Percentiles rank a stretch among this genome's conserved stretches.
Evolutionary conservation across 1,140 invertebrate species (phyloP).

Genomic region (Globodera ellingtonae): DNA sequence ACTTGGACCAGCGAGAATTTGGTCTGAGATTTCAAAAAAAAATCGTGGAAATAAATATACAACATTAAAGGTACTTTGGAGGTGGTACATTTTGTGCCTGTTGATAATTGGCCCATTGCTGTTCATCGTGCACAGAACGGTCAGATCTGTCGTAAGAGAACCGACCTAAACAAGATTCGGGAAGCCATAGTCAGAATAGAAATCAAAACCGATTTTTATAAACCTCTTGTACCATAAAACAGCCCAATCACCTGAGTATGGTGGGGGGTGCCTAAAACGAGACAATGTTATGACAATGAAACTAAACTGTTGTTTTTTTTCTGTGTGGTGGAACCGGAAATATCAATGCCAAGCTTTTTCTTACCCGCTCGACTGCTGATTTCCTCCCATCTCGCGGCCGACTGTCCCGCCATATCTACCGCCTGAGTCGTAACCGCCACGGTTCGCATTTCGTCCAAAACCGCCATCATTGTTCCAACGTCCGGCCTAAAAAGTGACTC

Average conservation of each 20-base stretch:
- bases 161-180: constrained; percentile 33
- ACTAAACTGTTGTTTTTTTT: no score
- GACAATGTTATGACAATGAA: background rate
- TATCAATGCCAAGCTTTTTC: background rate
- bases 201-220: background rate
- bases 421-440: constrained; percentile 27
- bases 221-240: no score
- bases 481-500: background rate
- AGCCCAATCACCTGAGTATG: background rate
- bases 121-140: constrained; percentile 53
- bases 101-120: constrained; percentile 51
- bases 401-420: constrained; percentile 23
- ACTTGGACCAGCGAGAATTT: constrained; percentile 42
- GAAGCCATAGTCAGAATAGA: constrained; percentile 28
- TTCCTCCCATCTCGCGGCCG: constrained; percentile 2
- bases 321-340: no score
- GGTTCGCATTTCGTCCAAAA: constrained; percentile 24
- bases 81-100: background rate
- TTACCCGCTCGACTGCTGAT: background rate
- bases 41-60: background rate
- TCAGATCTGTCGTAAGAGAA: constrained; percentile 52
- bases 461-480: constrained; percentile 22
- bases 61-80: background rate
- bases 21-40: constrained; percentile 11
- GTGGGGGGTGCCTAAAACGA: constrained; percentile 7